Conservation (phyloP, 2,113 vertebrate species). For the Platichthys flesus region DNA sequence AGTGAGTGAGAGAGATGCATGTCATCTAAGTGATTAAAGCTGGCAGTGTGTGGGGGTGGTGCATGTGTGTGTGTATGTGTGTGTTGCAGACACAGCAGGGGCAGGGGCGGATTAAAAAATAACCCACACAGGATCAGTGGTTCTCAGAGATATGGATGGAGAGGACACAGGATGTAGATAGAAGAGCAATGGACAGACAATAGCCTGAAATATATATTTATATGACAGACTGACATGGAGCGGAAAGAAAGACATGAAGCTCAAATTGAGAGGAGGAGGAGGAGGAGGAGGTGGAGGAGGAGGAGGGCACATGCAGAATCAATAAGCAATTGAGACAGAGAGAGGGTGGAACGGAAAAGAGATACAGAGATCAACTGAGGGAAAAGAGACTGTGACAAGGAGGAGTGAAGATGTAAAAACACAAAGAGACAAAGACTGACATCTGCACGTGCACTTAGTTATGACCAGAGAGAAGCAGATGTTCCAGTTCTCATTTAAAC, state of each 20-base stretch:
- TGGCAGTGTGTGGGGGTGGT: constrained; percentile 31
- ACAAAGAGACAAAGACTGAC: not conserved
- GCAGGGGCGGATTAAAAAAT: constrained; percentile 52
- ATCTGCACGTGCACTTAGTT: not conserved
- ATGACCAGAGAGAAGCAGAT: not conserved
- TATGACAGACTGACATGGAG: not conserved
- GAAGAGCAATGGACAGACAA: not conserved
- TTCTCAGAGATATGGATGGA: constrained; percentile 27
- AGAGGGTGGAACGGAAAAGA: constrained; percentile 7
- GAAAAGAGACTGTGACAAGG: not conserved
- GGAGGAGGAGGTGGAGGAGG: constrained; percentile 5
- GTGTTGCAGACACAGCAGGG: constrained; percentile 42
- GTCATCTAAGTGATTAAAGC: constrained; percentile 66
- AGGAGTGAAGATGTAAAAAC: not conserved
- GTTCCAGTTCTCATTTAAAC: not conserved
- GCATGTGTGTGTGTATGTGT: constrained; percentile 18
- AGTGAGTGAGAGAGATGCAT: constrained; percentile 25
- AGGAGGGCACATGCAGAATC: constrained; percentile 8
- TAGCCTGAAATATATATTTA: not conserved
- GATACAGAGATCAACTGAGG: not conserved
- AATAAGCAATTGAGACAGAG: constrained; percentile 11
- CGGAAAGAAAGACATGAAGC: constrained; percentile 13
- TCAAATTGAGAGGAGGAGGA: constrained; percentile 5
- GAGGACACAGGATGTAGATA: not conserved
- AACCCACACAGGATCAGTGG: constrained; percentile 31